Conservation (phyloP, 2,888 invertebrate species). For the Drosophila vallismaia region DNA sequence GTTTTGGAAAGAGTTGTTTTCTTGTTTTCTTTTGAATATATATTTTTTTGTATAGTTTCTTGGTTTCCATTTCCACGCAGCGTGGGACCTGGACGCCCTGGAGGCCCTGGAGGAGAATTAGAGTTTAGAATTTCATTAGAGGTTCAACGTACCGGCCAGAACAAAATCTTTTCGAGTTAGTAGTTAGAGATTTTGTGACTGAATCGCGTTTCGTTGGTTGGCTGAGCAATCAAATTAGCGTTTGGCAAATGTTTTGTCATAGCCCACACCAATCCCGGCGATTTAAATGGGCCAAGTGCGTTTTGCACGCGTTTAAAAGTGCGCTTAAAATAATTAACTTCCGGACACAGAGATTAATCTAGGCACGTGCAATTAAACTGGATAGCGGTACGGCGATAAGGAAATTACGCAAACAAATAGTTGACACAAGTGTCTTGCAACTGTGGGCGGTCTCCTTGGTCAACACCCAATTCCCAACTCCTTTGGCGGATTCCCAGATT, state of each 20-base stretch:
- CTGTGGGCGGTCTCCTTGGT: constrained; percentile 4
- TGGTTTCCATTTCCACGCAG: constrained; percentile 36
- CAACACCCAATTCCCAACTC: constrained; percentile 18
- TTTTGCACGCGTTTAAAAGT: constrained; percentile 38
- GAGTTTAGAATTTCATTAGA: not conserved
- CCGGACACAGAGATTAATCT: constrained; percentile 27
- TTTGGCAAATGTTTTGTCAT: constrained; percentile 18
- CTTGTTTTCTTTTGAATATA: constrained; percentile 15
- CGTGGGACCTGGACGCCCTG: constrained; percentile 27
- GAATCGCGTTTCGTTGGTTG: constrained; percentile 40
- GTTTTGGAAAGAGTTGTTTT: constrained; percentile 43
- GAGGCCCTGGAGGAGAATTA: not conserved
- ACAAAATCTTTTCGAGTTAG: constrained; percentile 25
- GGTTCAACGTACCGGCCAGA: constrained; percentile 27
- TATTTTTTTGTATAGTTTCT: constrained; percentile 9
- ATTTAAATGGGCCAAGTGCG: constrained; percentile 34
- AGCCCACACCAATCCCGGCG: not conserved
- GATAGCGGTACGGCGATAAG: constrained; percentile 28
- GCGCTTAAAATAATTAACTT: constrained; percentile 45
- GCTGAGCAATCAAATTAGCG: constrained; percentile 40
- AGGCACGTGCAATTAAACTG: constrained; percentile 37
- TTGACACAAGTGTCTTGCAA: constrained; percentile 42
- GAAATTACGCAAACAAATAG: constrained; percentile 51
- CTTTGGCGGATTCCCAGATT: constrained; percentile 32
- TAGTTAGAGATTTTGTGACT: constrained; percentile 21